Base-by-base conservation (phyloP, 2,113 vertebrate genomes). In the Gymnocephalus cernua region DNA sequence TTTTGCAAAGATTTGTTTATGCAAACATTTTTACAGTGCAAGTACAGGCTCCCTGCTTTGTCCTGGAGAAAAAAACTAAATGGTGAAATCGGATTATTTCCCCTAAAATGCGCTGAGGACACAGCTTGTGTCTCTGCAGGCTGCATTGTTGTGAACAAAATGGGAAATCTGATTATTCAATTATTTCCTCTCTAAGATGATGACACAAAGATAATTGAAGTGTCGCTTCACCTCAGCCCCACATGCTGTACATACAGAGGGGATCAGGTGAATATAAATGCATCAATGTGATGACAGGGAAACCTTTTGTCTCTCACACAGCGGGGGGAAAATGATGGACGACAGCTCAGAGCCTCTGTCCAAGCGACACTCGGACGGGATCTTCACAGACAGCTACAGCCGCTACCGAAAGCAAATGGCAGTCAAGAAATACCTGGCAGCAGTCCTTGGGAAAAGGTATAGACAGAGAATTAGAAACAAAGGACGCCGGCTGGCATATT, bases 391-490 rank as follows among this genome's bases (percentile, higher is more conserved):
- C 96, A 99, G 98, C 95, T 99, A 99, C 96, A 99, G 98, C 93
- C 98, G 97, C 95, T 99, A 99, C 95, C 93, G 98, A 91, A 99
- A 99, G 95, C 98, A 99, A 97, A 99, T 99, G 98, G 98, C 98
- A 85, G 98, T 99, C 92, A 99, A 98, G 97, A 99, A 99, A 94
- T 99, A 99, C 95, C 96, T 99, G 96, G 97, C 98, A 23, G 97
- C 98, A 0, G 97, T 99, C 93, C 95, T 99, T 88, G 98, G 98
- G 95, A 99, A 99, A 99, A 99, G 98, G 98, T 99, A 99, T 96
- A 99, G 98, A 97, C 98, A 99, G 95, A 98, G 97, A 96, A 95
- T 98, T 97, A 98, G 97, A 97, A 99, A 97, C 96, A 99, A 98
- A 97, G 98, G 98, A 97, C 97, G 97, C 91, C 96, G 97, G 94